Conservation (phyloP, 2,888 invertebrate species). For the Saturnia pavonia region DNA sequence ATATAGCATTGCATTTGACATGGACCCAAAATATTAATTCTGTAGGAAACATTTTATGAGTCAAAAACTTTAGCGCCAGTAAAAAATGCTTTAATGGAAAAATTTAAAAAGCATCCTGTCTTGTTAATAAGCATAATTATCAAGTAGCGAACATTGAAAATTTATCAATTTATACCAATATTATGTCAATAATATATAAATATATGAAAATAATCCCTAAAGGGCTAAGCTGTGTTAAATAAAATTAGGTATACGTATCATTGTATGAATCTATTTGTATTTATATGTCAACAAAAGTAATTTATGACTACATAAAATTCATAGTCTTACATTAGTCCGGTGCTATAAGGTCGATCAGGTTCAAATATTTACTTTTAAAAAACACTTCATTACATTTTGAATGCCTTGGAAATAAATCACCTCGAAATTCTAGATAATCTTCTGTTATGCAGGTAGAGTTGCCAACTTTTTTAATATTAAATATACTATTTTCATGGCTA, state of each 20-base stretch:
- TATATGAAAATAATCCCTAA: neutral
- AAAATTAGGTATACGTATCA: neutral
- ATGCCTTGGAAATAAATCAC: neutral
- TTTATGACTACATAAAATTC: neutral
- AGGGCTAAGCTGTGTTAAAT: neutral
- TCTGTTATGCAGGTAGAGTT: too few species aligned
- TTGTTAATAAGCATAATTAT: slow-evolving; percentile 6
- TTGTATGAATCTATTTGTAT: neutral
- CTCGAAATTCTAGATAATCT: neutral
- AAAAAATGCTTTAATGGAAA: slow-evolving; percentile 31
- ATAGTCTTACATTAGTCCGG: too few species aligned
- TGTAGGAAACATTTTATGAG: slow-evolving; percentile 36
- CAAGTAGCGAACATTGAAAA: neutral
- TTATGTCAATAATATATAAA: neutral
- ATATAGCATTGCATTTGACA: slow-evolving; percentile 48
- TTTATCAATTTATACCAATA: neutral
- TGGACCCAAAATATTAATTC: slow-evolving; percentile 49
- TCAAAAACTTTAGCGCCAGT: slow-evolving; percentile 61
- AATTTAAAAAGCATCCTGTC: neutral
- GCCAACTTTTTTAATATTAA: too few species aligned
- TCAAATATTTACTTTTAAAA: too few species aligned
- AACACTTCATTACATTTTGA: neutral
- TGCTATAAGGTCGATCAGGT: too few species aligned
- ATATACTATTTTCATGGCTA: too few species aligned
- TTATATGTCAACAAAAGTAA: neutral